These are phyloP conservation scores for Trichoplusia ni DNA, from an alignment of 1,140 invertebrate genomes.

Conservation along the genomic window DNA sequence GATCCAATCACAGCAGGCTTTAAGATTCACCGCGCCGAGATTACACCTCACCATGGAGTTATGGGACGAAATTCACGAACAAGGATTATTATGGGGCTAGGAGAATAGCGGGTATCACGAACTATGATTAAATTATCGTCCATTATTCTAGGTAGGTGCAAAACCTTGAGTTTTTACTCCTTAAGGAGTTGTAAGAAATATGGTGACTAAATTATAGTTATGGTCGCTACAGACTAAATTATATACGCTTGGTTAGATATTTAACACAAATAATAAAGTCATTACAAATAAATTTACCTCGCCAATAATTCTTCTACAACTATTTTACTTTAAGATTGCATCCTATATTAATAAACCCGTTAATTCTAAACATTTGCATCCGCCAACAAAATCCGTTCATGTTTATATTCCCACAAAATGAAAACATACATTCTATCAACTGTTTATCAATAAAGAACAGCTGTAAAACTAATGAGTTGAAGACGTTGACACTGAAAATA, in stretches of 20 bases:
- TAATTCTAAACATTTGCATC: too few species aligned
- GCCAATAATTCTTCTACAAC: too few species aligned
- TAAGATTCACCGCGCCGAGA: slow-evolving; percentile 52
- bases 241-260: too few species aligned
- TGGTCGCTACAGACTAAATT: too few species aligned
- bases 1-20: slow-evolving; percentile 55
- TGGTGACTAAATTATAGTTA: too few species aligned
- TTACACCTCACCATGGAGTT: slow-evolving; percentile 54
- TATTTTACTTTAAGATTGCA: too few species aligned
- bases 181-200: too few species aligned
- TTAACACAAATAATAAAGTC: too few species aligned
- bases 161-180: too few species aligned
- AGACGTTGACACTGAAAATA: neutral
- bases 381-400: neutral
- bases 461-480: neutral
- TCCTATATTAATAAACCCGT: too few species aligned
- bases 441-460: neutral
- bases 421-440: neutral
- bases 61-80: slow-evolving; percentile 60
- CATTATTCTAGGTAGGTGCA: neutral
- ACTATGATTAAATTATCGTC: neutral
- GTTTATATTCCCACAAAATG: neutral
- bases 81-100: slow-evolving; percentile 52
- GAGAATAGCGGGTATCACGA: slow-evolving; percentile 3
- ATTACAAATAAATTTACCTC: too few species aligned